Percentiles rank a stretch among this genome's conserved stretches.
Evolutionary conservation across 2,113 vertebrate species (phyloP).

Genomic region (Scortum barcoo): DNA sequence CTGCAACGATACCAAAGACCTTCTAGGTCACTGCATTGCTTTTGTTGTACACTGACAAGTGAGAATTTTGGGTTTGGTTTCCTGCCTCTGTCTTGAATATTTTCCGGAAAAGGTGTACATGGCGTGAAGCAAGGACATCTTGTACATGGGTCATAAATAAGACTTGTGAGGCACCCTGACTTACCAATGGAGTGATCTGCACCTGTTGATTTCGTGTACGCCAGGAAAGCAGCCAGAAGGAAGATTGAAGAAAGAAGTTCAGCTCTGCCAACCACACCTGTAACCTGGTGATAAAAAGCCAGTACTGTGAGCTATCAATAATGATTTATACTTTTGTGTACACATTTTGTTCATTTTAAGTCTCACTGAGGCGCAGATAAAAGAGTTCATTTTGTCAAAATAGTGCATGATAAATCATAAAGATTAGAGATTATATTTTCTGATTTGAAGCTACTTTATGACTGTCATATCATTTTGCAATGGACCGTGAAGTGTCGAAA

Average conservation of each 20-base stretch:
- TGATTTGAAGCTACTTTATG: background rate
- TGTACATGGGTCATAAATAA: background rate
- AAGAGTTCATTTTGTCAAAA: background rate
- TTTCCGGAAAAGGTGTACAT: background rate
- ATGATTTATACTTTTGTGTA: background rate
- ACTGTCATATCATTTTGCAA: background rate
- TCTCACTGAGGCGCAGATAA: background rate
- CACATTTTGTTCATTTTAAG: background rate
- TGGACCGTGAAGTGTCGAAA: background rate
- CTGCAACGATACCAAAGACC: too few relatives aligned
- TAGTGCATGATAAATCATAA: background rate
- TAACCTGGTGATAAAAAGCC: conserved; percentile 85
- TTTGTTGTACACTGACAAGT: background rate
- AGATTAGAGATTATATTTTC: background rate
- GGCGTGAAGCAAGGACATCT: background rate
- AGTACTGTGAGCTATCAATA: background rate
- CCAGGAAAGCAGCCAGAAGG: conserved; percentile 94
- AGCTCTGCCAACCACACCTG: conserved; percentile 97
- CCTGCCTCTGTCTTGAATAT: background rate
- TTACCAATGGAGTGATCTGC: conserved; percentile 93
- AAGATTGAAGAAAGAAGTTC: conserved; percentile 98
- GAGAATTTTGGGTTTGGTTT: background rate
- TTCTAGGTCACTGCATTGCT: background rate
- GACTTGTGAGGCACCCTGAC: background rate
- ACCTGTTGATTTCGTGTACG: conserved; percentile 95